phyloP scores from a whole-genome alignment of 2,113 vertebrate species.

The Hippocampus barbouri region DNA sequence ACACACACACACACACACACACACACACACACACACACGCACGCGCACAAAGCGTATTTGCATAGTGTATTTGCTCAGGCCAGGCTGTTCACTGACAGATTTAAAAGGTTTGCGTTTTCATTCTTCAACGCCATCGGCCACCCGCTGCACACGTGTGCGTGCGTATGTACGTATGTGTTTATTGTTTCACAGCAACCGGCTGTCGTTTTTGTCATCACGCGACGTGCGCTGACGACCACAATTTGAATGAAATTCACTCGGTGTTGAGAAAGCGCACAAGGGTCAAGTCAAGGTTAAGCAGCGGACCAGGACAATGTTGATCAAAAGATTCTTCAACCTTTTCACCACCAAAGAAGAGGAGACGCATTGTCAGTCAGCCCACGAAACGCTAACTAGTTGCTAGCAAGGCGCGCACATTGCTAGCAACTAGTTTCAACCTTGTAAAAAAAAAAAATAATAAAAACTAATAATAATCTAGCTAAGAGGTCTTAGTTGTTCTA shows the following conservation, averaged over 20 bases:
- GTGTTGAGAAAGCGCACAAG: not conserved
- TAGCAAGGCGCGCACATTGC: not conserved
- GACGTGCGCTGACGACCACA: not conserved
- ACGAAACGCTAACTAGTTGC: not conserved
- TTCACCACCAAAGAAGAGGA: not conserved
- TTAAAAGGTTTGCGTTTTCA: not conserved
- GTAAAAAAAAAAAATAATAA: too few species aligned
- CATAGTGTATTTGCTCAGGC: slow-evolving; percentile 1
- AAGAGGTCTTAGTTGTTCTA: too few species aligned
- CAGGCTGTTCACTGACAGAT: slow-evolving; percentile 3
- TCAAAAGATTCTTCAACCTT: not conserved
- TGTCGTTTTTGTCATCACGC: not conserved
- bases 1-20: too few species aligned
- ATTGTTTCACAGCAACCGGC: not conserved
- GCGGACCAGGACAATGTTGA: not conserved
- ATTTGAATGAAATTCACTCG: not conserved
- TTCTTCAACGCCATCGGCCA: slow-evolving; percentile 1
- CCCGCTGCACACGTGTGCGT: not conserved
- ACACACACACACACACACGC: not conserved
- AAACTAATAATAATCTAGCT: too few species aligned
- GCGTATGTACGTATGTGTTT: not conserved
- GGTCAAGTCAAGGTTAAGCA: not conserved
- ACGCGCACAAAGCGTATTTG: not conserved
- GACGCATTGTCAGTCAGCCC: not conserved
- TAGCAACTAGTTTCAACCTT: too few species aligned